phyloP scores from a whole-genome alignment of 2,113 vertebrate genomes.

The Lophochroa leadbeateri region DNA sequence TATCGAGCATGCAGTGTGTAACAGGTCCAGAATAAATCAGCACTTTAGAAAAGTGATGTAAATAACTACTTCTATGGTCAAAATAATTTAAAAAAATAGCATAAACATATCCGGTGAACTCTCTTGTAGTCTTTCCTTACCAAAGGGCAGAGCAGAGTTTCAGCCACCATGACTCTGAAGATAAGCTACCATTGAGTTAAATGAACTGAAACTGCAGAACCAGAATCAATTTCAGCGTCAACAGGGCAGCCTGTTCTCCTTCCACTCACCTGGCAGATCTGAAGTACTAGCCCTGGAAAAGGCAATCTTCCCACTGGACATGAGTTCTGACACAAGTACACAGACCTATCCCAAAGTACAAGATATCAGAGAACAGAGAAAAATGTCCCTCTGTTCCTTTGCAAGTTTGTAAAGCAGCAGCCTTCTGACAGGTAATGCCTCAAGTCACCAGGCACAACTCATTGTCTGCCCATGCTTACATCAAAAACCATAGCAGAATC shows the following conservation, averaged over 20 bases:
- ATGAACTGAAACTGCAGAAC: not conserved
- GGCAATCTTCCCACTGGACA: not conserved
- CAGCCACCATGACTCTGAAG: not conserved
- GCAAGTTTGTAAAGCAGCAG: not conserved
- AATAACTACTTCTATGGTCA: not conserved
- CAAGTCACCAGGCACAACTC: not conserved
- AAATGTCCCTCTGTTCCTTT: not conserved
- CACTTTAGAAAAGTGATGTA: not conserved
- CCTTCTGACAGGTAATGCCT: not conserved
- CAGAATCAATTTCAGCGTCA: not conserved
- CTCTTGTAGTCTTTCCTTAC: not conserved
- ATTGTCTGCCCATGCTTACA: not conserved
- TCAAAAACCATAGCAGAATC: rapidly evolving
- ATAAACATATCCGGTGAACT: not conserved
- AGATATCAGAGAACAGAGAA: not conserved
- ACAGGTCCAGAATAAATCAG: not conserved
- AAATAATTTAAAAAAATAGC: not conserved
- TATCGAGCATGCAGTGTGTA: rapidly evolving
- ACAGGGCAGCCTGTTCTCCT: not conserved
- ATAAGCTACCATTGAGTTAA: not conserved
- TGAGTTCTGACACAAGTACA: not conserved
- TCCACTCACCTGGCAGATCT: not conserved
- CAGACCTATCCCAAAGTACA: not conserved
- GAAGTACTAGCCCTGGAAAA: not conserved
- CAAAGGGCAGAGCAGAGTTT: not conserved